Evolutionary conservation across 2,113 vertebrate species (phyloP).

Genomic region (Etia nguti): DNA sequence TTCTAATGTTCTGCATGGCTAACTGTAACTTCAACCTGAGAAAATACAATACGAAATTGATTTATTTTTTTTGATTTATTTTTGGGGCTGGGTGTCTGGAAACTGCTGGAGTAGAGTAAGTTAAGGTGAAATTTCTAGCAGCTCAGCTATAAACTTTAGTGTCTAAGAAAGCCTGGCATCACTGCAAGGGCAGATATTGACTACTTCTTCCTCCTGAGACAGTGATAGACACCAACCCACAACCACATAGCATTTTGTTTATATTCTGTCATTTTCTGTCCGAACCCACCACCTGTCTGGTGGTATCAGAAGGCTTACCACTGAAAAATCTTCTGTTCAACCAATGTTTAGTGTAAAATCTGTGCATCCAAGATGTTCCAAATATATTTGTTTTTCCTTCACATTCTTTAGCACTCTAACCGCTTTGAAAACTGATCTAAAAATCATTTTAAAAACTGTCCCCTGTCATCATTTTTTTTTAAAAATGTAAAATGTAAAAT

Average conservation of each 20-base stretch:
- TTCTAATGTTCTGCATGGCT: conserved; percentile 37
- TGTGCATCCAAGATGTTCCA: not conserved
- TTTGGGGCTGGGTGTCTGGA: not conserved
- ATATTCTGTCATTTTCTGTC: not conserved
- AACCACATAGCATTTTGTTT: not conserved
- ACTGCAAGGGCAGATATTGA: not conserved
- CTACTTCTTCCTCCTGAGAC: not conserved
- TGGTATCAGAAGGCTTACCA: not conserved
- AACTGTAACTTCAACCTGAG: conserved; percentile 39
- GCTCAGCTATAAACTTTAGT: not conserved
- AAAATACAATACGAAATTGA: conserved; percentile 3
- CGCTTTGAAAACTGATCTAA: not conserved
- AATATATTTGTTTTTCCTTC: not conserved
- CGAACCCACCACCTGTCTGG: not conserved
- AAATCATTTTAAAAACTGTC: not conserved
- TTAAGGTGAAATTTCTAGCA: not conserved
- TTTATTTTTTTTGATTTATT: not conserved
- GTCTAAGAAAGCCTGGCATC: not conserved
- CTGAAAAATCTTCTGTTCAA: not conserved
- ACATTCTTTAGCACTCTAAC: not conserved
- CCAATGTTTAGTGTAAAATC: not conserved
- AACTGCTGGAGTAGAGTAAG: not conserved
- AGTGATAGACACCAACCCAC: not conserved
- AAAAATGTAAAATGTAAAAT: not conserved
- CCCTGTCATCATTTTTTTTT: not conserved